Evolutionary conservation across 2,888 invertebrate species (phyloP), one percentile per base, ranked within the genome.

Genomic region (Plebejus argus): DNA sequence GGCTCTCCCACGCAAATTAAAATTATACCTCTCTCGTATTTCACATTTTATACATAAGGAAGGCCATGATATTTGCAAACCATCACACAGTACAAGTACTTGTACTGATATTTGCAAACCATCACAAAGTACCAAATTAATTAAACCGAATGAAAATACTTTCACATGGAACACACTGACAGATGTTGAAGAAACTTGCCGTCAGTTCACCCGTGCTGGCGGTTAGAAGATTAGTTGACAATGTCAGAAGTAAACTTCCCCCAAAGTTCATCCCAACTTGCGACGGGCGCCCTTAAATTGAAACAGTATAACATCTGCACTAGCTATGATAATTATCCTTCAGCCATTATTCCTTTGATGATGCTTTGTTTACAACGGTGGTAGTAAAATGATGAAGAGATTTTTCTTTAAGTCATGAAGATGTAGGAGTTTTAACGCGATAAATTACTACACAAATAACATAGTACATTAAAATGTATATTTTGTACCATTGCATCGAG

Each of bases 281-380:
- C 83, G 86, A 82, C 85, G 86, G 85, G 87, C 86, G 88, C 89
- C 90, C 91, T 93, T 91, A 92, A 91, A 93, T 93, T 92, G 93
- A 92, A 93, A 93, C 90, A 89, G 89, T 88, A 90, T 89, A 89
- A 90, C 93, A 92, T 90, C 92, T 93, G 92, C 90, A 90, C 85
- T 87, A 79, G 88, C 88, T 88, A 84, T 87, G 89, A 90, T 91
- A 90, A 89, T 90, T 74, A 53, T 74, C 74, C 74, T 74, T 45
- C 49, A 15, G 74, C 45, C 23, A 74, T 74, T 35, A 71, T 71
- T 23, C 23, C 49, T 28, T 74, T 74, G 23, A 49, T 66, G 18
- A 33, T 74, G 45, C 7, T 74, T 74, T 74, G 74, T 74, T 74
- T 74, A 6, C 5, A 15, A 45, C 45, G 45, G 45, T 10, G 45